Conservation (phyloP, 1,140 invertebrate species). For the Rhopalosiphum padi region DNA sequence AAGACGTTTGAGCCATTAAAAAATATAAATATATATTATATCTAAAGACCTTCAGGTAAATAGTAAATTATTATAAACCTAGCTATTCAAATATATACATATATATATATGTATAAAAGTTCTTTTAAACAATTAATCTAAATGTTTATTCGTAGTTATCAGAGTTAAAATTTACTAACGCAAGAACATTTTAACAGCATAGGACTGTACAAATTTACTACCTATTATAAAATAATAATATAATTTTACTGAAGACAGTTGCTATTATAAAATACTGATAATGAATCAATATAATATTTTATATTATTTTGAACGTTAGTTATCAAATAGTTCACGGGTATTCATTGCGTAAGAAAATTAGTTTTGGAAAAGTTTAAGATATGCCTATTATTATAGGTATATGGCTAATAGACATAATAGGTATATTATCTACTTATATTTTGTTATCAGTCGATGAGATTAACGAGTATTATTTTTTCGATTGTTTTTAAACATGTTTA, state of each 20-base stretch:
- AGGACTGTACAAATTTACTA: neutral
- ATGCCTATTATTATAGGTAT: neutral
- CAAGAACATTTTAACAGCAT: neutral
- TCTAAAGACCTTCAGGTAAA: constrained; percentile 32
- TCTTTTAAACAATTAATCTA: neutral
- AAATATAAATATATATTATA: neutral
- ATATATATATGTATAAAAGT: neutral
- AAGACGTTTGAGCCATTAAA: constrained; percentile 29
- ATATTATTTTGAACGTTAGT: neutral
- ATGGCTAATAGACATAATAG: neutral
- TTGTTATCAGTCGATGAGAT: neutral
- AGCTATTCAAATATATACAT: neutral
- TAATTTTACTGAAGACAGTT: neutral
- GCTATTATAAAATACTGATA: neutral
- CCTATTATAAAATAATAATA: constrained; percentile 12
- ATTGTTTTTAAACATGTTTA: neutral
- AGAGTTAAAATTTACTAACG: neutral
- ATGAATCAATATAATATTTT: neutral
- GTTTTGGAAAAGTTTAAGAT: neutral
- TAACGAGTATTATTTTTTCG: neutral
- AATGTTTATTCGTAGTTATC: neutral
- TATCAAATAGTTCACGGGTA: neutral
- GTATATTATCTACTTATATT: no score
- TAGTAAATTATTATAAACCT: neutral
- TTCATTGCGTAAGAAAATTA: neutral